Evolutionary conservation across 2,797 vertebrate species (phyloP), one percentile per base, ranked within the genome.

Genomic region (Vespertilio murinus): DNA sequence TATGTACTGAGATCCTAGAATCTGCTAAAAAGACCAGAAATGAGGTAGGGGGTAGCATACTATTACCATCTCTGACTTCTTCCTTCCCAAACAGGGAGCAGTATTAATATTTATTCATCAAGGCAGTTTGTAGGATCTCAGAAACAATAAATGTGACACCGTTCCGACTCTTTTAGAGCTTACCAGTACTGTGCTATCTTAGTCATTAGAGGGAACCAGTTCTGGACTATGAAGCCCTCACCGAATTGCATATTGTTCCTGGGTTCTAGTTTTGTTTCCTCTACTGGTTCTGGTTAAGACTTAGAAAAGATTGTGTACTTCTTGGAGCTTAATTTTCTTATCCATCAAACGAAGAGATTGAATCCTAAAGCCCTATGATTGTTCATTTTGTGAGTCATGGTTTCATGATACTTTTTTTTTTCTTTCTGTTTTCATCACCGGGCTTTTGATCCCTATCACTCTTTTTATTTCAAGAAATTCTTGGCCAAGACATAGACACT

Each of bases 381-480:
- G 2, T 38, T 33, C 9, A 5, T 91, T 91, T 42, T 79, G 11
- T 90, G 81, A 88, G 33, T 82, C 78, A 65, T 13, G 42, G 52
- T 79, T 65, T 85, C 42, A 52, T 73, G 28, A 45, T 73, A 28
- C 33, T 74, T 45, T 78, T 18, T 73, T 25, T 14, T 10, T 10
- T 42, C 42, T 42, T 42, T 42, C 42, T 42, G 20, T 94, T 87
- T 71, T 18, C 23, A 42, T 94, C 70, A 35, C 71, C 22, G 56
- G 17, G 17, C 47, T 83, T 92, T 92, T 94, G 61, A 65, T 85
- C 33, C n/a, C 54, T 85, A 8, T 59, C 83, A 47, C 5, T 79
- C 33, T 49, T 71, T 92, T 86, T 75, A 88, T 86, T 93, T 92
- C 52, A 75, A 42, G 65, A 92, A 90, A 54, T 64, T 71, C 40